Conservation (phyloP, 2,113 vertebrate species). For the Mesitornis unicolor region DNA sequence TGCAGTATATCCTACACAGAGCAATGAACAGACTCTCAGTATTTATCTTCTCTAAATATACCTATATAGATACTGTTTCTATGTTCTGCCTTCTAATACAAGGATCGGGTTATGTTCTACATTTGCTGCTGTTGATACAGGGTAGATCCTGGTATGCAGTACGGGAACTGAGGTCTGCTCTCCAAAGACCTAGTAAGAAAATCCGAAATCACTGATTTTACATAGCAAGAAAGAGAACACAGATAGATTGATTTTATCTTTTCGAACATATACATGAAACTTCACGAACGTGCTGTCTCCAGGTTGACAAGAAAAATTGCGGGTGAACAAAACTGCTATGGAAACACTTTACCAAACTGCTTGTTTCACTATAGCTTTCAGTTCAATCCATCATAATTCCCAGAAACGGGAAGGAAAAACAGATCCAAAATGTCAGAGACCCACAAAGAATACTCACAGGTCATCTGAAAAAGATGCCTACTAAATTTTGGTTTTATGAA, state of each 20-base stretch:
- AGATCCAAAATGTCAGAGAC: not conserved
- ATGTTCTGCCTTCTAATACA: not conserved
- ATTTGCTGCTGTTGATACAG: not conserved
- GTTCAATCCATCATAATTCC: not conserved
- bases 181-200: not conserved
- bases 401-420: not conserved
- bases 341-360: not conserved
- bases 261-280: not conserved
- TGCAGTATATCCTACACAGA: not conserved
- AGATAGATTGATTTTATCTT: not conserved
- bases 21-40: not conserved
- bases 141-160: not conserved
- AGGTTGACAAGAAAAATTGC: not conserved
- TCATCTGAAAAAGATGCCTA: not conserved
- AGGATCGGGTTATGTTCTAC: not conserved
- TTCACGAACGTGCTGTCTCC: too few relatives aligned
- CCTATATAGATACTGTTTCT: not conserved
- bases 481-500: not conserved
- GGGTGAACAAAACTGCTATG: not conserved
- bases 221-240: not conserved
- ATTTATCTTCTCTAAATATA: not conserved
- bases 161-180: not conserved
- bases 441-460: not conserved
- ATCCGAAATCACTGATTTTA: not conserved
- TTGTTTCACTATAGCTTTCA: not conserved